Evolutionary conservation across 1,140 invertebrate species (phyloP).

Genomic region (Caenorhabditis remanei): DNA sequence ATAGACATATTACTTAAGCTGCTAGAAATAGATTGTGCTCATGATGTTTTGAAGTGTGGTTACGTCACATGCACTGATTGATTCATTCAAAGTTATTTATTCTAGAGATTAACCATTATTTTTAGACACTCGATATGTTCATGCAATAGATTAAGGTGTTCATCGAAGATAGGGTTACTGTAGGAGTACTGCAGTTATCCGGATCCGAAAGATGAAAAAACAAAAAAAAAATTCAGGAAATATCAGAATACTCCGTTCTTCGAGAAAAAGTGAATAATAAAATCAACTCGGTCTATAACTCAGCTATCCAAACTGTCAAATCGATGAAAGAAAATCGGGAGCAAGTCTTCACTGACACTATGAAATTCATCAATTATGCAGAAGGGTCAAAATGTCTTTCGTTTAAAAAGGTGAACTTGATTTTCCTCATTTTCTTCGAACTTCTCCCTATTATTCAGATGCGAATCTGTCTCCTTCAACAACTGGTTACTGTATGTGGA

Average conservation of each 20-base stretch:
- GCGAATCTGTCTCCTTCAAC: slow-evolving; percentile 11
- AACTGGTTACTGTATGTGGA: slow-evolving; percentile 17
- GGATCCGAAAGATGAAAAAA: too few species aligned
- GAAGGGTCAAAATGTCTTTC: slow-evolving; percentile 57
- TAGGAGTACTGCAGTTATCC: too few species aligned
- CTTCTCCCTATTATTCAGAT: slow-evolving; percentile 13
- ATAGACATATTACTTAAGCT: too few species aligned
- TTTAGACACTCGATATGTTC: too few species aligned
- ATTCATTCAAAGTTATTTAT: too few species aligned
- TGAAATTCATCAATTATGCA: slow-evolving; percentile 41
- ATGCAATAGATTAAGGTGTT: too few species aligned
- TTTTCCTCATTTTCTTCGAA: not conserved
- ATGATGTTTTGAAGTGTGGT: too few species aligned
- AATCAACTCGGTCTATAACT: slow-evolving; percentile 43
- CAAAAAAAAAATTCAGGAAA: too few species aligned
- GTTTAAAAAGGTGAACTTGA: slow-evolving; percentile 47
- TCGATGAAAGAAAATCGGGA: not conserved
- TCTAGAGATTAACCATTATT: too few species aligned
- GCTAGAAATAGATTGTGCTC: too few species aligned
- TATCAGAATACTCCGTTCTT: slow-evolving; percentile 15
- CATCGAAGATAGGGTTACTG: too few species aligned
- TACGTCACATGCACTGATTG: too few species aligned
- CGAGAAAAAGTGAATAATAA: slow-evolving; percentile 52
- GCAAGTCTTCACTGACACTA: slow-evolving; percentile 31
- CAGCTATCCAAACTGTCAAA: slow-evolving; percentile 41